phyloP scores from a whole-genome alignment of 2,113 vertebrate species.

The Sylvicapra grimmia region DNA sequence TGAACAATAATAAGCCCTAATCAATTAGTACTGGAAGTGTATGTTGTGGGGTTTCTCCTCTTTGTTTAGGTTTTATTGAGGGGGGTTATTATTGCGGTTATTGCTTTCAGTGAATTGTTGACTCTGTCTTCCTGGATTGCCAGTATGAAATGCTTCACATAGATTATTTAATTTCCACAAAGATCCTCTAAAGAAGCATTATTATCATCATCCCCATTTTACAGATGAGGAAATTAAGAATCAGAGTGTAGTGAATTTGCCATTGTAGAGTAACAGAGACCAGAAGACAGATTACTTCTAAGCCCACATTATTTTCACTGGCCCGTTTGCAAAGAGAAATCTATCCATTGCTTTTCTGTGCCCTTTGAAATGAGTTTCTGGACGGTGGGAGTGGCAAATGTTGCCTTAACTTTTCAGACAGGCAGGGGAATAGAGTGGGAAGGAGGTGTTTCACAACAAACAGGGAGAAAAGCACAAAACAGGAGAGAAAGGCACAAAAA shows the following conservation, averaged over 20 bases:
- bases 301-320: background rate
- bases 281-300: background rate
- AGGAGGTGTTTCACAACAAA: background rate
- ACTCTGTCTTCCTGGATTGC: background rate
- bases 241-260: background rate
- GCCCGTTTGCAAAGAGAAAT: background rate
- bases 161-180: background rate
- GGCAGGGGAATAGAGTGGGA: background rate
- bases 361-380: background rate
- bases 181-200: background rate
- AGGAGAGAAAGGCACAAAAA: background rate
- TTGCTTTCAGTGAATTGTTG: background rate
- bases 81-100: background rate
- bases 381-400: background rate
- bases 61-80: background rate
- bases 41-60: background rate
- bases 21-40: background rate
- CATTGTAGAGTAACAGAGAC: background rate
- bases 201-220: background rate
- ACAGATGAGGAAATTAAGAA: background rate
- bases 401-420: background rate
- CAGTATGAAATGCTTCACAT: background rate
- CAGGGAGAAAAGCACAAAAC: background rate
- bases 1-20: background rate
- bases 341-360: background rate